Percentiles rank a stretch among this genome's conserved stretches.
phyloP scores from a whole-genome alignment of 2,113 vertebrate genomes.

The Erinaceus europaeus region DNA sequence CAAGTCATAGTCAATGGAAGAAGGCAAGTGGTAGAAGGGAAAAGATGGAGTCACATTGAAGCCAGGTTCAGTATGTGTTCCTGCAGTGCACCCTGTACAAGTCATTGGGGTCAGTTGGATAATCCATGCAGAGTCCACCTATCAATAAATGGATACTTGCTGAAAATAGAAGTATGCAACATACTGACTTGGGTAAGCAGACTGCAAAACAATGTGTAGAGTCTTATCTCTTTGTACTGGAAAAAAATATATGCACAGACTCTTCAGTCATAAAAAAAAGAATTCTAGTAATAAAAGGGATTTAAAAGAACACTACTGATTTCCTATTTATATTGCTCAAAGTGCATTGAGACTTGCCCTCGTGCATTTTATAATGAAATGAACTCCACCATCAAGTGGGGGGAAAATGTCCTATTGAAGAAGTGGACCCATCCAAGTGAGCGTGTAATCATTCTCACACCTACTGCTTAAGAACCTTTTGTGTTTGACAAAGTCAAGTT shows the following conservation, averaged over 20 bases:
- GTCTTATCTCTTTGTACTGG: neutral
- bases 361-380: slow-evolving; percentile 54
- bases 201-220: neutral
- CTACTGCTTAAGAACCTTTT: slow-evolving; percentile 46
- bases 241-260: neutral
- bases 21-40: neutral
- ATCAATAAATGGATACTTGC: neutral
- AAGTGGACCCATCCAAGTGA: neutral
- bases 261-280: neutral
- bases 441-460: neutral
- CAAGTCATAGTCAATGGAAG: neutral
- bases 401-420: slow-evolving; percentile 8
- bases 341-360: neutral
- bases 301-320: neutral
- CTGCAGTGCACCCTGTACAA: neutral
- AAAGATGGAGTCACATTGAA: neutral
- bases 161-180: neutral
- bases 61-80: neutral
- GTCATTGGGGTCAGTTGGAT: too few relatives aligned
- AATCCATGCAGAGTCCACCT: neutral
- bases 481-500: slow-evolving; percentile 58
- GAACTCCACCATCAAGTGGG: slow-evolving; percentile 49
- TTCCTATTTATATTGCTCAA: slow-evolving; percentile 11
- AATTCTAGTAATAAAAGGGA: neutral
- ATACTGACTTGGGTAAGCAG: neutral